Base-by-base conservation (phyloP, 2,113 vertebrate species). In the Oophaga pumilio region DNA sequence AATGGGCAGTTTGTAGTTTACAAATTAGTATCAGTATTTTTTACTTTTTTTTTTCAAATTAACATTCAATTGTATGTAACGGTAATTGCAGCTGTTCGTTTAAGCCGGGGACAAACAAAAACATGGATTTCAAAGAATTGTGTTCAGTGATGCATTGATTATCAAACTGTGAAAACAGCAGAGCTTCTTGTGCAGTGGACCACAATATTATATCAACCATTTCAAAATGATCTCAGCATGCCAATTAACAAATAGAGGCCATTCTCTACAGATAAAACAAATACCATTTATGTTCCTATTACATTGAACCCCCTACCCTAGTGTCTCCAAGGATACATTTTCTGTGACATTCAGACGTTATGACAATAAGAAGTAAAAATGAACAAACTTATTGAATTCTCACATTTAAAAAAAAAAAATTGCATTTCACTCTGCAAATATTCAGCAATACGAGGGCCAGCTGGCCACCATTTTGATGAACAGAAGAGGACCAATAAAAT, bases 81-180 rank as follows among this genome's bases (percentile, higher is more conserved):
- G 89, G 91, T 94, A 94, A 95, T 94, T 93, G 94, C 93, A 93
- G 94, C 93, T 95, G 93, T 95, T 95, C 93, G 94, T 93, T 95
- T 95, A 95, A 94, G 93, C 93, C 93, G 90, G 94, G 94, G 93
- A 94, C 92, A 93, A 94, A 93, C 92, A 93, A 93, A 93, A 93
- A 92, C 90, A 89, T 87, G 89, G 90, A 91, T 92, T 92, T 89
- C 87, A 91, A 93, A 91, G 91, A 94, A 92, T 59, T 92, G 92
- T 93, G 95, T 92, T 93, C 94, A 93, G 90, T 89, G 93, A 93
- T 93, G 94, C 94, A 92, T 90, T 91, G 91, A 93, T 93, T 92
- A 94, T 93, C 94, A 95, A 92, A 95, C 94, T 93, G 93, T 92
- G 94, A 94, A 93, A 94, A 93, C 92, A 93, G 94, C 90, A 89